Evolutionary conservation across 2,113 vertebrate species (phyloP), one percentile per base, ranked within the genome.

Genomic region (Zingel zingel): DNA sequence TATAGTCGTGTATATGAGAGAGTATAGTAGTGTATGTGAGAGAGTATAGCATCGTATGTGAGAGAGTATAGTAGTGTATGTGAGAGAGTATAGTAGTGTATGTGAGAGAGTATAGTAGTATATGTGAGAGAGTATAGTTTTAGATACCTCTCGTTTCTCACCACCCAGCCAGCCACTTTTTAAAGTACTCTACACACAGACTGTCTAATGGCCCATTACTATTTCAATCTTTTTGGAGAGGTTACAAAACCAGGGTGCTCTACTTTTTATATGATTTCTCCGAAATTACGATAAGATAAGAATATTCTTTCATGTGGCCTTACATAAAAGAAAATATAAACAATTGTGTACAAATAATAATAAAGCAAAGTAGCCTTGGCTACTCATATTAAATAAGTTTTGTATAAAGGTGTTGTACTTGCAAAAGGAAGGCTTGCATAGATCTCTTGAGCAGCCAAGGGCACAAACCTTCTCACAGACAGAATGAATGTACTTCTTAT

Each of bases 351-450:
- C 63, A 75, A 59, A 76, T 36, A 75, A 61, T 75, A 67, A 83
- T 10, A 43, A 79, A 86, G 75, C 56, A 81, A 74, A 83, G 69
- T 64, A 64, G 57, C 78, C 79, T 80, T 88, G 74, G 83, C 58
- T 84, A 48, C 59, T 85, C 50, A 45, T 76, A 71, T 83, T 81
- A 71, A 86, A 81, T 67, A 54, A 56, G 27, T 57, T 65, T 79
- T 80, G 56, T 45, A 70, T 64, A 77, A 68, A 75, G 64, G 23
- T 9, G 58, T 68, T 77, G 19, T 87, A 74, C 56, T 64, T 50
- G 53, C 13, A 43, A 72, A 88, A 72, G 43, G 51, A 80, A 79
- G n/a, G 23, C 50, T 58, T 77, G 75, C 70, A 75, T 80, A 54
- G 74, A 78, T 76, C 54, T 80, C 27, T 59, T 30, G 2, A 74